phyloP scores from a whole-genome alignment of 2,113 vertebrate genomes.

The Epinephelus fuscoguttatus region DNA sequence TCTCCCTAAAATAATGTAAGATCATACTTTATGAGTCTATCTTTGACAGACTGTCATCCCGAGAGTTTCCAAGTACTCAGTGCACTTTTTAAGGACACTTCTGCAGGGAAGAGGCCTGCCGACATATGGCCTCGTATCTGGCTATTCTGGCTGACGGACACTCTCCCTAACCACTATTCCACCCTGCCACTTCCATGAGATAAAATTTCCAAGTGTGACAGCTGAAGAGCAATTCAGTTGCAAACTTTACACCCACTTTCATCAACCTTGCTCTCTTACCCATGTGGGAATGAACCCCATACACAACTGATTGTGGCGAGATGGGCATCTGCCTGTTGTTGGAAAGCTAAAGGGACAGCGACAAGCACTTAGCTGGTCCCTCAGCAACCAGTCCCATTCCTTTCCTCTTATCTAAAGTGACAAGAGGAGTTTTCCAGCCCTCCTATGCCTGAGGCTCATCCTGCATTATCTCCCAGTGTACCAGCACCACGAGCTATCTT shows the following conservation, averaged over 20 bases:
- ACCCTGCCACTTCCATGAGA: slow-evolving; percentile 37
- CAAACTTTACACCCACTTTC: slow-evolving; percentile 56
- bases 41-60: neutral
- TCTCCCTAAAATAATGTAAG: neutral
- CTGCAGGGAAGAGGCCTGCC: neutral
- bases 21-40: neutral
- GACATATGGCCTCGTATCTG: neutral
- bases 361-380: slow-evolving; percentile 82
- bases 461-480: slow-evolving; percentile 76
- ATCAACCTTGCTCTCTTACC: slow-evolving; percentile 38
- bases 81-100: slow-evolving; percentile 22
- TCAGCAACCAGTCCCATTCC: slow-evolving; percentile 77
- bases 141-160: slow-evolving; percentile 34
- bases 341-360: slow-evolving; percentile 74
- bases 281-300: slow-evolving; percentile 49
- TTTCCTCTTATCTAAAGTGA: slow-evolving; percentile 83
- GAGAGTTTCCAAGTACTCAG: neutral
- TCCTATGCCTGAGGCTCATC: slow-evolving; percentile 75
- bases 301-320: slow-evolving; percentile 42
- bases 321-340: slow-evolving; percentile 69
- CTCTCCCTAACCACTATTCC: slow-evolving; percentile 27
- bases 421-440: slow-evolving; percentile 74
- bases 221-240: slow-evolving; percentile 33
- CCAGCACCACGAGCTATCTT: slow-evolving; percentile 65
- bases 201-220: slow-evolving; percentile 42